Percentiles rank a stretch among this genome's conserved stretches.
Evolutionary conservation across 2,797 vertebrate genomes (phyloP).

Genomic region (Bradypodion ventrale): DNA sequence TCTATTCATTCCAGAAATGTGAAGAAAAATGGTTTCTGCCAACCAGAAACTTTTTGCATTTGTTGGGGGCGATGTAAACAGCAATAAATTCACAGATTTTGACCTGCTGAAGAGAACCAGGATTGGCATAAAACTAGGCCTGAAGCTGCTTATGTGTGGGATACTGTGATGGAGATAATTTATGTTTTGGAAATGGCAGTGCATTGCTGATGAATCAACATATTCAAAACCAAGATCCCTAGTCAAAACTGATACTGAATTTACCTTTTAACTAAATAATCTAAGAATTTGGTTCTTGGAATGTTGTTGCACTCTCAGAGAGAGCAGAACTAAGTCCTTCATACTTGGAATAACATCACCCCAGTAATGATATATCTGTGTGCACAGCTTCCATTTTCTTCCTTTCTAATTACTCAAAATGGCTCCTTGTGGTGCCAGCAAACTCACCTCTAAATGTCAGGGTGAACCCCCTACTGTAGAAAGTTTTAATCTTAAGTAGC

Average conservation of each 20-base stretch:
- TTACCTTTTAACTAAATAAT: neutral
- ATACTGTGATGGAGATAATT: neutral
- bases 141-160: neutral
- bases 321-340: neutral
- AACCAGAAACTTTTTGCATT: neutral
- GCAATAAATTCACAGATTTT: slow-evolving; percentile 1
- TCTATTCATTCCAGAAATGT: accelerated
- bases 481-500: neutral
- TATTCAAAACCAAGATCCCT: neutral
- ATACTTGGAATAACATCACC: neutral
- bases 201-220: neutral
- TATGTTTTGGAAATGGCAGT: neutral
- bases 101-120: neutral
- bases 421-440: too few relatives aligned
- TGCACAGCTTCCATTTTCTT: neutral
- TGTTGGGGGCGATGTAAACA: neutral
- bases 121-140: neutral
- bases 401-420: neutral
- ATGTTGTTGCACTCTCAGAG: too few relatives aligned
- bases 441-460: too few relatives aligned
- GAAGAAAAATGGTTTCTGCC: slow-evolving; percentile 12
- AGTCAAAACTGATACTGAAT: neutral
- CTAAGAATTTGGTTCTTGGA: too few relatives aligned
- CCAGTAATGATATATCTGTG: neutral
- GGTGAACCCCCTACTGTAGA: too few relatives aligned